Conservation (phyloP, 2,113 vertebrate genomes). For the Boulengeromyrus knoepffleri region DNA sequence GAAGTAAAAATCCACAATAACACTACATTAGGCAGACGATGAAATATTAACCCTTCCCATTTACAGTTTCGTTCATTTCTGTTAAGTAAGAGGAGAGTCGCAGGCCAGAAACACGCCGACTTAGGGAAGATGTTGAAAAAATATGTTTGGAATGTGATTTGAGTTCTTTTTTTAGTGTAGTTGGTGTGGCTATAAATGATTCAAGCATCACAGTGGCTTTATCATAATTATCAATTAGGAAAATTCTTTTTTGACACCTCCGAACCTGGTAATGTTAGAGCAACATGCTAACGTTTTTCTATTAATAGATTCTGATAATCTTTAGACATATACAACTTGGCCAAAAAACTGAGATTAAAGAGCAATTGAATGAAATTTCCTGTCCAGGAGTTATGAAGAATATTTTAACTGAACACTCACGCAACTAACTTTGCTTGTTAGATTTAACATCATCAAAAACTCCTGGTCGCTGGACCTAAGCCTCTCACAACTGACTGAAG, state of each 20-base stretch:
- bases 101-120: background rate
- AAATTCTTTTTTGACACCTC: background rate
- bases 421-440: background rate
- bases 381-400: background rate
- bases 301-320: background rate
- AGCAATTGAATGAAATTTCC: background rate
- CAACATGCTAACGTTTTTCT: background rate
- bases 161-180: background rate
- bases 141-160: background rate
- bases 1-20: conserved; percentile 22
- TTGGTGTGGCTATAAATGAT: background rate
- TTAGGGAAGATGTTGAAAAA: background rate
- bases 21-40: conserved; percentile 23
- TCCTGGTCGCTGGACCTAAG: background rate
- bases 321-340: background rate
- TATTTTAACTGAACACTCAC: background rate
- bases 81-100: background rate
- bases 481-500: background rate
- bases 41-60: conserved; percentile 18
- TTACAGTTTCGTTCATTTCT: conserved; percentile 7
- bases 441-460: background rate
- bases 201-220: background rate
- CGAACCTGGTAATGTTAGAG: background rate
- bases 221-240: background rate
- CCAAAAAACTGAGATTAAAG: background rate